Base-by-base conservation (phyloP, 2,797 vertebrate genomes). In the Pangasius macronema region DNA sequence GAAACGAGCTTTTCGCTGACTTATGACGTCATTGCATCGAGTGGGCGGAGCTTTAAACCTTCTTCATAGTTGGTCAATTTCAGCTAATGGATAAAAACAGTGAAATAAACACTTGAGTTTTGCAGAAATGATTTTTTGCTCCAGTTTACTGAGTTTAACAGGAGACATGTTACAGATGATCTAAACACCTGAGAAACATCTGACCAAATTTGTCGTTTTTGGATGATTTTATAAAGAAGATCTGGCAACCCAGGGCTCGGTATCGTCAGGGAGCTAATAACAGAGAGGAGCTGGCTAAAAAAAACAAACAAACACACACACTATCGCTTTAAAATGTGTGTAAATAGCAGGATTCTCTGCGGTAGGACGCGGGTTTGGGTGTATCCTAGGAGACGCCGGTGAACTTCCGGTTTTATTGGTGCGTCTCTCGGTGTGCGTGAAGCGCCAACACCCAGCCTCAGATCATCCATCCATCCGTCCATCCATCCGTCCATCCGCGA, bases 401-500 rank as follows among this genome's bases (percentile, higher is more conserved):
- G 59, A 11, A 82, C 81, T 82, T 82, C 81, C 81, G 81, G 39
- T 49, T 82, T 18, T 22, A 3, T n/a, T 10, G 27, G 61, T 49
- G 81, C 81, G 42, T 24, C 59, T 67, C 42, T 82, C 24, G 14
- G 61, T 82, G 80, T 42, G 59, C 81, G 42, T 63, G n/a, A 22
- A 68, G 24, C 2, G 22, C 36, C 55, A 63, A 46, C 59, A 53
- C 75, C 75, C 75, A 55, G 30, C 65, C 30, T 84, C 27, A 33
- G 9, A 24, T 49, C n/a, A 20, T 27, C 42, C n/a, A 46, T 1
- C 8, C n/a, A 16, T 59, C 53, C 49, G 33, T 0, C 46, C 22
- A 14, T 59, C 51, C 51, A 33, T 2, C 49, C 11, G 24, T 22
- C 36, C 24, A n/a, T 20, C 24, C 61, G 92, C 85, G 86, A 86